phyloP scores from a whole-genome alignment of 2,113 vertebrate genomes.

The Excalfactoria chinensis region DNA sequence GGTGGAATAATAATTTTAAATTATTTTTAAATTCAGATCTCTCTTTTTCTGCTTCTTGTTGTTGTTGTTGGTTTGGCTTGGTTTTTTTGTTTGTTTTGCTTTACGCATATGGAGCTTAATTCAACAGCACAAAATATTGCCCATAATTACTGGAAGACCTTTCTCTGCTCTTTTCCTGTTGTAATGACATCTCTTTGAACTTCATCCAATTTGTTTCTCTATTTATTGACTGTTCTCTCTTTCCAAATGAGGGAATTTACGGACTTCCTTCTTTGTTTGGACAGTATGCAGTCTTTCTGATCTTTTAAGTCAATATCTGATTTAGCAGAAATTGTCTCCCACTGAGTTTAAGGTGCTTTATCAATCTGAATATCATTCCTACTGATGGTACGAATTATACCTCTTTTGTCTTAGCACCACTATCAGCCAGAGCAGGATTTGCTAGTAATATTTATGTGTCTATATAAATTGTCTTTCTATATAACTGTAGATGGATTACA shows the following conservation, averaged over 20 bases:
- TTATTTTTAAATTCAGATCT: not conserved
- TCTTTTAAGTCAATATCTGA: not conserved
- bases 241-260: conserved; percentile 20
- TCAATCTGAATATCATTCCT: not conserved
- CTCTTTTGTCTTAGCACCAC: not conserved
- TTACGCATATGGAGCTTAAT: not conserved
- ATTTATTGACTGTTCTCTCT: not conserved
- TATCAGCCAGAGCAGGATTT: not conserved
- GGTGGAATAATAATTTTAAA: not conserved
- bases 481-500: not conserved
- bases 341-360: not conserved
- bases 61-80: too few relatives aligned
- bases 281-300: not conserved
- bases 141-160: not conserved
- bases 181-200: not conserved
- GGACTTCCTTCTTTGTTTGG: not conserved
- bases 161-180: not conserved
- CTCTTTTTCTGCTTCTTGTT: not conserved
- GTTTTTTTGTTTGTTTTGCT: not conserved
- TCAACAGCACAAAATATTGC: not conserved
- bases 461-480: not conserved
- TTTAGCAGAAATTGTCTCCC: not conserved
- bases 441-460: not conserved
- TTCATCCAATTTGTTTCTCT: not conserved
- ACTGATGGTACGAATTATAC: not conserved